phyloP scores from a whole-genome alignment of 2,888 invertebrate species.

The Acrobasis repandana region DNA sequence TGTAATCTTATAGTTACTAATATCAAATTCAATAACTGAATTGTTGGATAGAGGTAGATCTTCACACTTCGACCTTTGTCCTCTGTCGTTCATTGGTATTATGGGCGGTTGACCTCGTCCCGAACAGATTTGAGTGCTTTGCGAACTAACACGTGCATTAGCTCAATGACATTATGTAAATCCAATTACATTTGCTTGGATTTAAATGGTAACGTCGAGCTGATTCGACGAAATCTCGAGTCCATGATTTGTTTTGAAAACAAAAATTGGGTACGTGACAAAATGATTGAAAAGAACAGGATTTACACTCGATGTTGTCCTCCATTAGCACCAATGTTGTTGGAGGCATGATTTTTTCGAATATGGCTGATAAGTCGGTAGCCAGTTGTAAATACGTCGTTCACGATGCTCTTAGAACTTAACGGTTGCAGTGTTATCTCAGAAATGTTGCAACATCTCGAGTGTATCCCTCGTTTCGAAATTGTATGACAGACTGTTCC shows the following conservation, averaged over 20 bases:
- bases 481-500: slow-evolving; percentile 6
- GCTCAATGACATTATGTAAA: not conserved
- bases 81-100: not conserved
- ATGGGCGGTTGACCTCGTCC: slow-evolving; percentile 15
- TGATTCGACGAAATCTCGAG: not conserved
- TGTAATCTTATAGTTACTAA: not conserved
- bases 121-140: slow-evolving; percentile 1
- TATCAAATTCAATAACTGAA: not conserved
- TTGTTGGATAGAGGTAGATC: not conserved
- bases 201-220: not conserved
- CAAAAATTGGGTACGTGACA: slow-evolving; percentile 35
- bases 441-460: slow-evolving; percentile 7
- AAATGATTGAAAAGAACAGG: slow-evolving; percentile 31
- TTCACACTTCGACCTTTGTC: slow-evolving; percentile 3
- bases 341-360: slow-evolving; percentile 43
- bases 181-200: not conserved
- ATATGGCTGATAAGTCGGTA: slow-evolving; percentile 15
- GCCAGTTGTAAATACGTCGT: slow-evolving; percentile 6
- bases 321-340: slow-evolving; percentile 30
- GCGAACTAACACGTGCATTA: not conserved
- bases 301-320: slow-evolving; percentile 35
- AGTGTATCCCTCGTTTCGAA: slow-evolving; percentile 11
- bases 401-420: not conserved
- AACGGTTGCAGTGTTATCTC: slow-evolving; percentile 14
- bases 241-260: slow-evolving; percentile 14